Conservation (phyloP, 2,888 invertebrate genomes). For the Drosophila melanosoma region DNA sequence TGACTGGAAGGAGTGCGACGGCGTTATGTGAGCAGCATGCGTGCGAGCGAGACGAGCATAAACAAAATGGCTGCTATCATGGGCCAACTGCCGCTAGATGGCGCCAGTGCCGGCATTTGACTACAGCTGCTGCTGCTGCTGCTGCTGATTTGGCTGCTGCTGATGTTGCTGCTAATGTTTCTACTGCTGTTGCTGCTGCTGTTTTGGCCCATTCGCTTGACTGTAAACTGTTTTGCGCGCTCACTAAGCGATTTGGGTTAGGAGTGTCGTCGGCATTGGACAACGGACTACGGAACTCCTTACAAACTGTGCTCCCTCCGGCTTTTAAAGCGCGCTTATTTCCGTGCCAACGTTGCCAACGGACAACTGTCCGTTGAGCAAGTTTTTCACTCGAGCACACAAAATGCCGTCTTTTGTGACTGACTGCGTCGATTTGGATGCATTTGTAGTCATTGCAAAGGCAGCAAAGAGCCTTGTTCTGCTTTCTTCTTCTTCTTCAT, state of each 20-base stretch:
- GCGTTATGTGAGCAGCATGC: slow-evolving; percentile 35
- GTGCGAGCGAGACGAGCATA: slow-evolving; percentile 71
- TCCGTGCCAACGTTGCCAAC: slow-evolving; percentile 53
- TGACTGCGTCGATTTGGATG: slow-evolving; percentile 62
- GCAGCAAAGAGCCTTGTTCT: slow-evolving; percentile 4
- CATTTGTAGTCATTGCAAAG: slow-evolving; percentile 49
- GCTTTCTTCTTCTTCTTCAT: background rate
- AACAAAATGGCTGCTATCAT: slow-evolving; percentile 85
- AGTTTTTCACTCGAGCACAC: slow-evolving; percentile 73
- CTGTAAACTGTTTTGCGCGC: slow-evolving; percentile 77
- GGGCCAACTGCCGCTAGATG: slow-evolving; percentile 80
- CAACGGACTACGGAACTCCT: slow-evolving; percentile 29
- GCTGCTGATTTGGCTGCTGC: background rate
- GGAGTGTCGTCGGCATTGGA: slow-evolving; percentile 63
- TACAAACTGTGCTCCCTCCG: slow-evolving; percentile 17
- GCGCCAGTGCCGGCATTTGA: slow-evolving; percentile 72
- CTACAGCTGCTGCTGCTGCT: slow-evolving; percentile 34
- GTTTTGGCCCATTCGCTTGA: slow-evolving; percentile 59
- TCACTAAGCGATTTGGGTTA: slow-evolving; percentile 79
- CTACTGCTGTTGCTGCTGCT: slow-evolving; percentile 36
- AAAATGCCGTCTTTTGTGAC: slow-evolving; percentile 59
- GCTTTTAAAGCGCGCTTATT: slow-evolving; percentile 60
- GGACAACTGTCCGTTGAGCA: slow-evolving; percentile 53
- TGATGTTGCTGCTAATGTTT: slow-evolving; percentile 21
- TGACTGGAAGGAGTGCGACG: slow-evolving; percentile 75